A percentile compares a stretch with the other conserved stretches of the same genome.
Conservation (phyloP, 2,888 invertebrate species). For the Patella depressa region DNA sequence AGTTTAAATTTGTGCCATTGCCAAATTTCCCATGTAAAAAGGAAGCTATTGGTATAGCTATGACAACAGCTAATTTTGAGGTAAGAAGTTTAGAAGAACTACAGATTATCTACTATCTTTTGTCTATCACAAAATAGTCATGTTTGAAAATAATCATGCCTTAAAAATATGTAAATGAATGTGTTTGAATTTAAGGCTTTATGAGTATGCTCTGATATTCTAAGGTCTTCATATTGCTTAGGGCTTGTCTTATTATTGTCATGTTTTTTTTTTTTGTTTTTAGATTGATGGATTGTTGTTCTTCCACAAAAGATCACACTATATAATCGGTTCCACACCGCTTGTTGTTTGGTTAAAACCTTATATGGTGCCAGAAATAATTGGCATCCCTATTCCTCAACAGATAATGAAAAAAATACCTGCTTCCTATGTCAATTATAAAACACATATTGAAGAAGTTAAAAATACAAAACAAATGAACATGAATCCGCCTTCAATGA, state of each 20-base stretch:
- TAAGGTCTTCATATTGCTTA: too few relatives aligned
- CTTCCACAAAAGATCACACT: constrained; percentile 87
- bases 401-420: constrained; percentile 50
- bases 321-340: constrained; percentile 85
- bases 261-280: constrained; percentile 47
- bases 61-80: constrained; percentile 46
- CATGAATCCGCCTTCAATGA: background rate
- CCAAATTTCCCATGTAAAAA: constrained; percentile 62
- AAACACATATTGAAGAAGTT: constrained; percentile 50
- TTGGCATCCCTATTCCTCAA: constrained; percentile 73
- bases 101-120: too few relatives aligned
- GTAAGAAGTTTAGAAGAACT: constrained; percentile 28
- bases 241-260: too few relatives aligned
- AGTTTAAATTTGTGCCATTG: constrained; percentile 73
- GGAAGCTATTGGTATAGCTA: constrained; percentile 46
- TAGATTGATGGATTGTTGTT: constrained; percentile 89
- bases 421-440: constrained; percentile 53
- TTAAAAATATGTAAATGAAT: too few relatives aligned
- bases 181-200: too few relatives aligned
- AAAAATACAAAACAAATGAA: constrained; percentile 17
- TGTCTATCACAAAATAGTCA: too few relatives aligned
- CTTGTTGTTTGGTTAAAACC: constrained; percentile 93
- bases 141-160: too few relatives aligned
- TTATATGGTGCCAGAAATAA: constrained; percentile 87
- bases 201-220: too few relatives aligned